These are phyloP conservation scores for Zeuzera pyrina DNA, from an alignment of 2,888 invertebrate genomes.

Conservation along the genomic window DNA sequence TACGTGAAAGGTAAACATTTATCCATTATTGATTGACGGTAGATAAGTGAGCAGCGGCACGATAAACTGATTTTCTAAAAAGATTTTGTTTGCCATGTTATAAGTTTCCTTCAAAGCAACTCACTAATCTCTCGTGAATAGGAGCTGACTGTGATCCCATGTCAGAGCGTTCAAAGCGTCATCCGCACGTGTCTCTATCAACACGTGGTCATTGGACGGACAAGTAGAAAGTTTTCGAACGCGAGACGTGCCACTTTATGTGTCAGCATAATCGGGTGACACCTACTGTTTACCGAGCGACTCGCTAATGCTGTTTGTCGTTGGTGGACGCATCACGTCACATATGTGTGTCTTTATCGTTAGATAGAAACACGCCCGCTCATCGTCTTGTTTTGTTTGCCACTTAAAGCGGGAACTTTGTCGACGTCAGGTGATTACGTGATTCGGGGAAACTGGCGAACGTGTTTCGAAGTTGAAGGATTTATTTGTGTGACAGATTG, in stretches of 20 bases:
- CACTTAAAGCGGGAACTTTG: slow-evolving; percentile 49
- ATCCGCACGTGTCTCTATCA: slow-evolving; percentile 37
- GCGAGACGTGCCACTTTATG: slow-evolving; percentile 21
- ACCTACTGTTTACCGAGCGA: slow-evolving; percentile 54
- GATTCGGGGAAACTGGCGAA: slow-evolving; percentile 25
- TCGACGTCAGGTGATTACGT: slow-evolving; percentile 44
- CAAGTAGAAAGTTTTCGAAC: slow-evolving; percentile 30
- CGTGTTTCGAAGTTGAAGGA: slow-evolving; percentile 31
- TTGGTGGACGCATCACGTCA: slow-evolving; percentile 48
- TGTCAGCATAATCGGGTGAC: slow-evolving; percentile 54
- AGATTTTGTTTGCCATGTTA: too few relatives aligned
- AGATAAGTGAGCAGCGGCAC: slow-evolving; percentile 8
- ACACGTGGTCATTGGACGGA: slow-evolving; percentile 36
- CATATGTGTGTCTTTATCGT: slow-evolving; percentile 63
- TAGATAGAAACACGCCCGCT: slow-evolving; percentile 54
- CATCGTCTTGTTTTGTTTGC: slow-evolving; percentile 54
- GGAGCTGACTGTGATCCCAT: too few relatives aligned
- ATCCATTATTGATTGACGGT: slow-evolving; percentile 20
- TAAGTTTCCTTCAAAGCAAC: too few relatives aligned
- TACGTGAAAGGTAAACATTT: slow-evolving; percentile 31
- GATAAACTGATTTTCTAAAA: slow-evolving; percentile 4
- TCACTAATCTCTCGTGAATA: too few relatives aligned
- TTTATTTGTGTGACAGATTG: slow-evolving; percentile 40
- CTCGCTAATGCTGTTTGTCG: slow-evolving; percentile 62
- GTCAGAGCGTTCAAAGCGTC: too few relatives aligned